Conservation (phyloP, 2,113 vertebrate species). For the Ardeotis arabs region DNA sequence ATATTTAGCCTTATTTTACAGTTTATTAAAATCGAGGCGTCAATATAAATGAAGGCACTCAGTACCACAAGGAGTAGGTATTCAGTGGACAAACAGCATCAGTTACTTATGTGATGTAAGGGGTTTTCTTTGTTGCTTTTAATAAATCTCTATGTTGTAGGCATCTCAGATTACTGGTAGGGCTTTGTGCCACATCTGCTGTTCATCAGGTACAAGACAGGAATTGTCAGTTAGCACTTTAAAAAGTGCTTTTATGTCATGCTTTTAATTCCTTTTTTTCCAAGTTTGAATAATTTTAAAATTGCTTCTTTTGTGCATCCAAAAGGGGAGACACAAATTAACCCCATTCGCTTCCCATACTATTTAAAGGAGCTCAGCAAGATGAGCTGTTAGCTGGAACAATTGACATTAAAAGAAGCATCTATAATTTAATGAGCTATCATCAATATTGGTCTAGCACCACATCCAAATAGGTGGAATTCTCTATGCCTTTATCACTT, state of each 20-base stretch:
- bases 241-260: neutral
- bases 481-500: neutral
- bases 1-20: neutral
- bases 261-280: slow-evolving; percentile 25
- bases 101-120: neutral
- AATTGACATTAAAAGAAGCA: neutral
- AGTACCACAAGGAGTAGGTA: neutral
- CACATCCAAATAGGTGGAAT: neutral
- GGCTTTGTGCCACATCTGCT: neutral
- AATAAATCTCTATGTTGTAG: neutral
- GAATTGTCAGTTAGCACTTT: neutral
- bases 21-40: neutral
- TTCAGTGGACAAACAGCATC: neutral
- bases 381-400: neutral
- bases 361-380: neutral
- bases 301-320: neutral
- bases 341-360: neutral
- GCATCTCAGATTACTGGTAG: neutral
- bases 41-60: neutral
- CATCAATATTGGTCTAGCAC: neutral
- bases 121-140: neutral
- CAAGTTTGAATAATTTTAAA: neutral
- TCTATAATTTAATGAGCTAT: neutral
- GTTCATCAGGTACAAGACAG: neutral
- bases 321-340: neutral